Evolutionary conservation across 2,797 vertebrate genomes (phyloP).

Genomic region (Chelon labrosus): DNA sequence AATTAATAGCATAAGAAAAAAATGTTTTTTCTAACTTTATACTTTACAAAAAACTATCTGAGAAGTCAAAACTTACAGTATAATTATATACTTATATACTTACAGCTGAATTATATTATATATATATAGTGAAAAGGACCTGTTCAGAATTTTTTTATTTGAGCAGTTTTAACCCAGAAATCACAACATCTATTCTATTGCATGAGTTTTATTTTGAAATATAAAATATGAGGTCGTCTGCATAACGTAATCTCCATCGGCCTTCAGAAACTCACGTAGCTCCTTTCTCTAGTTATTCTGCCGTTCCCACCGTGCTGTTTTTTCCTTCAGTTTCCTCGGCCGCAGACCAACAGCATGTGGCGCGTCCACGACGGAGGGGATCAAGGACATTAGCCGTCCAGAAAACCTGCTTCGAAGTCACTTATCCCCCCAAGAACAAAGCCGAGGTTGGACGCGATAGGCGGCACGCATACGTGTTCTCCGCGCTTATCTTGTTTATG

Average conservation of each 20-base stretch:
- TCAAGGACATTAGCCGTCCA: constrained; percentile 51
- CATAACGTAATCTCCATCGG: too few relatives aligned
- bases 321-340: constrained; percentile 2
- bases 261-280: background rate
- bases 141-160: background rate
- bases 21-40: too few relatives aligned
- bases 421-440: constrained; percentile 81
- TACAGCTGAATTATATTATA: too few relatives aligned
- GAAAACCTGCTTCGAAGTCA: constrained; percentile 66
- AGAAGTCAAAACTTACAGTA: too few relatives aligned
- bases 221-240: too few relatives aligned
- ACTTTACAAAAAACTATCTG: too few relatives aligned
- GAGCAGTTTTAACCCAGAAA: background rate
- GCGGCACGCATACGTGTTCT: constrained; percentile 63
- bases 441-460: constrained; percentile 69
- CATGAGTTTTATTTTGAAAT: too few relatives aligned
- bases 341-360: constrained; percentile 37
- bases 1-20: too few relatives aligned
- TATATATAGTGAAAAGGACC: too few relatives aligned
- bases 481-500: constrained; percentile 86
- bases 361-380: constrained; percentile 25
- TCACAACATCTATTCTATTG: background rate
- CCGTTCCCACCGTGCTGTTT: constrained; percentile 16
- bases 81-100: too few relatives aligned
- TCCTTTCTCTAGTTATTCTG: too few relatives aligned